phyloP scores from a whole-genome alignment of 53 echinoderm and acorn worm genomes.

The Arbacia lixula region DNA sequence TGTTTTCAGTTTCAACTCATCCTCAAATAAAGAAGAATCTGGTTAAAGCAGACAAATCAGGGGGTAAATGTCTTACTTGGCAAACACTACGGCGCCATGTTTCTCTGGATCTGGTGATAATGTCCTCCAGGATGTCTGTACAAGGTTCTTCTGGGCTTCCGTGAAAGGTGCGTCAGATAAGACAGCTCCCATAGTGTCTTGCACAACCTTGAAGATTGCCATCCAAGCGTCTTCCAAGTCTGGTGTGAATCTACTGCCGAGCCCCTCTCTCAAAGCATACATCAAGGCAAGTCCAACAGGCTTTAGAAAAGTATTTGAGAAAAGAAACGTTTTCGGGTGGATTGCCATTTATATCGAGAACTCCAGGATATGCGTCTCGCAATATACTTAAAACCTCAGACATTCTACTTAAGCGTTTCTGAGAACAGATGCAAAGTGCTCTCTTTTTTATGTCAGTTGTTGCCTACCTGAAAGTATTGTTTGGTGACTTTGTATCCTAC shows the following conservation, averaged over 20 bases:
- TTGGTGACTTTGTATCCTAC: slow-evolving; percentile 61
- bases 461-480: slow-evolving; percentile 57
- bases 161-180: slow-evolving; percentile 13
- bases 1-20: too few species aligned
- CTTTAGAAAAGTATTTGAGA: slow-evolving; percentile 33
- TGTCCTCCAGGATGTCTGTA: slow-evolving; percentile 41
- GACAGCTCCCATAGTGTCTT: slow-evolving; percentile 21
- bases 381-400: too few species aligned
- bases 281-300: slow-evolving; percentile 57
- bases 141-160: slow-evolving; percentile 42
- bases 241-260: slow-evolving; percentile 26
- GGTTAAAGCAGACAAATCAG: too few species aligned
- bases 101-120: slow-evolving; percentile 16
- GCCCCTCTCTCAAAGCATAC: slow-evolving; percentile 16
- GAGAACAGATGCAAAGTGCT: too few species aligned
- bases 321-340: too few species aligned
- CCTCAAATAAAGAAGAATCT: too few species aligned
- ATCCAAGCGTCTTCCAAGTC: slow-evolving; percentile 39
- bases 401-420: too few species aligned
- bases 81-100: slow-evolving; percentile 39
- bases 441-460: too few species aligned
- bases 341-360: too few species aligned
- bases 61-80: too few species aligned
- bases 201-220: slow-evolving; percentile 30
- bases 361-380: too few species aligned